Conservation (phyloP, 2,797 vertebrate genomes). For the Trachurus trachurus region DNA sequence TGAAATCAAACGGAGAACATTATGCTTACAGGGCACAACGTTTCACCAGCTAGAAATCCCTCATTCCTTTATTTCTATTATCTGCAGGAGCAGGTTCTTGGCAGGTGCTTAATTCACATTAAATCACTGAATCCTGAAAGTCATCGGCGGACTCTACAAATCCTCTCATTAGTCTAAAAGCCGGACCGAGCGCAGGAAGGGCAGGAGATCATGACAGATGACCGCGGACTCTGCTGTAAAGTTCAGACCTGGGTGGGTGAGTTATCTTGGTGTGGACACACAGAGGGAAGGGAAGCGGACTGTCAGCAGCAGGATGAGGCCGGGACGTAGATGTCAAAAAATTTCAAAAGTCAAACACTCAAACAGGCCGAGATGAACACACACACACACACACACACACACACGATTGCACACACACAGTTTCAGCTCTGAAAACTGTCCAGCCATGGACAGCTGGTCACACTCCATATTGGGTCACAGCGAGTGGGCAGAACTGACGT, state of each 20-base stretch:
- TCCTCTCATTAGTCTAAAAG: conserved; percentile 68
- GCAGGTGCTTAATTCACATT: conserved; percentile 58
- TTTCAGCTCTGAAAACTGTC: conserved; percentile 50
- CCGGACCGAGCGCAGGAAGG: conserved; percentile 41
- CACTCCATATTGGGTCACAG: conserved; percentile 68
- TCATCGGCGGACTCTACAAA: conserved; percentile 60
- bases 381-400: conserved; percentile 24
- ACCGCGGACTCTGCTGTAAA: conserved; percentile 25
- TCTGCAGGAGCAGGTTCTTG: conserved; percentile 25
- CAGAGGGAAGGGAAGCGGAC: not conserved
- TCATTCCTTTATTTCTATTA: conserved; percentile 31
- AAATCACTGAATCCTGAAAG: conserved; percentile 62
- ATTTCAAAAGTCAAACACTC: conserved; percentile 22
- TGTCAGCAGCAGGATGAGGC: conserved; percentile 34
- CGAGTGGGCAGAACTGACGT: conserved; percentile 64
- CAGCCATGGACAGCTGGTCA: conserved; percentile 75
- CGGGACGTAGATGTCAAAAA: conserved; percentile 37
- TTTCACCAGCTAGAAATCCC: not conserved
- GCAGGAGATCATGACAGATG: conserved; percentile 62
- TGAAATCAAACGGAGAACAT: conserved; percentile 24
- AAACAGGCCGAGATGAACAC: conserved; percentile 19
- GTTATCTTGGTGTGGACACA: conserved; percentile 37
- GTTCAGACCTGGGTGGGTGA: conserved; percentile 38
- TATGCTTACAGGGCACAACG: not conserved
- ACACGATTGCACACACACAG: conserved; percentile 4